phyloP scores from a whole-genome alignment of 2,113 vertebrate genomes.

The Zootoca vivipara region DNA sequence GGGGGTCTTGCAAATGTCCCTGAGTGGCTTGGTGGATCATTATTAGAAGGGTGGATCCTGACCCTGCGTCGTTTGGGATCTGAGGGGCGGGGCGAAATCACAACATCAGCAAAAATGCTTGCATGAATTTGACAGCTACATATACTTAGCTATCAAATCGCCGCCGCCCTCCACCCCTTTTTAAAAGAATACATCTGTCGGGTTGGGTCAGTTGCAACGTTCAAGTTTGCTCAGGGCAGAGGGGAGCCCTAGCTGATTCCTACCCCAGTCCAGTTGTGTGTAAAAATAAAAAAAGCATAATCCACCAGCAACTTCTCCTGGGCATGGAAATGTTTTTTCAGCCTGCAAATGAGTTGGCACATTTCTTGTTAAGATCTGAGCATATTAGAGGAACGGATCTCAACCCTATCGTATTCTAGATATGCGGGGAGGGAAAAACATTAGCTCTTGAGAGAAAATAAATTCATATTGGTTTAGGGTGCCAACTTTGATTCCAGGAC shows the following conservation, averaged over 20 bases:
- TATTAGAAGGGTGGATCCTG: not conserved
- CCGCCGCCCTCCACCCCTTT: not conserved
- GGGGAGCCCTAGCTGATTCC: too few species aligned
- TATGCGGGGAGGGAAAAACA: not conserved
- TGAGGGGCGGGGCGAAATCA: not conserved
- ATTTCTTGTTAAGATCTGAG: not conserved
- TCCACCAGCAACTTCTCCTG: not conserved
- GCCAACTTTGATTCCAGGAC: not conserved
- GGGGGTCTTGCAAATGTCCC: not conserved
- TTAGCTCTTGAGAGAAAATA: not conserved
- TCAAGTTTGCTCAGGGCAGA: not conserved
- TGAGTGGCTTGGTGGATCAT: not conserved
- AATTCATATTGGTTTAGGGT: too few species aligned
- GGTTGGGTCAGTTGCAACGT: not conserved
- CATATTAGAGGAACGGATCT: not conserved
- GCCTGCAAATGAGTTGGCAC: not conserved
- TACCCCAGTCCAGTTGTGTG: not conserved
- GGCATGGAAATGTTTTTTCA: not conserved
- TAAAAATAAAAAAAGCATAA: not conserved
- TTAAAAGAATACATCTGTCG: not conserved
- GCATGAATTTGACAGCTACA: not conserved
- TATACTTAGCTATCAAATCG: not conserved
- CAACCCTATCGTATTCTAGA: not conserved
- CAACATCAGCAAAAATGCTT: not conserved
- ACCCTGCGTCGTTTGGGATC: not conserved